These are phyloP conservation scores for Camponotus pennsylvanicus DNA, from an alignment of 1,140 invertebrate genomes.

Conservation along the genomic window DNA sequence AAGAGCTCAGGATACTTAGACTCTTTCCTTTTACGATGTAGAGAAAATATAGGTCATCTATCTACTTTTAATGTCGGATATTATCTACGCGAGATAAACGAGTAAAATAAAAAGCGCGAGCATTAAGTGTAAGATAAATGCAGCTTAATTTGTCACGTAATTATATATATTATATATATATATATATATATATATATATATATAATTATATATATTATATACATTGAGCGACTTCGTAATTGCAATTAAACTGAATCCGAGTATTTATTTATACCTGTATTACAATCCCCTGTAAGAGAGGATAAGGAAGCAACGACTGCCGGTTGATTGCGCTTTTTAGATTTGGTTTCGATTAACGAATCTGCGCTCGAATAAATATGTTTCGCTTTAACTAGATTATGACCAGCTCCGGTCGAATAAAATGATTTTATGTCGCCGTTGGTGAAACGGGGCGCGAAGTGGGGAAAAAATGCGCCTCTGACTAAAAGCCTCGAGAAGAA, in stretches of 20 bases:
- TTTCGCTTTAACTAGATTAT: slow-evolving; percentile 10
- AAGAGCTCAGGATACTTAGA: not conserved
- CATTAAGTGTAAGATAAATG: not conserved
- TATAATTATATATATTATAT: too few relatives aligned
- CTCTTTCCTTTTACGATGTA: not conserved
- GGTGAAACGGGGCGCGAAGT: not conserved
- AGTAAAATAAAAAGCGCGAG: not conserved
- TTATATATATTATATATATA: not conserved
- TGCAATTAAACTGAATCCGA: not conserved
- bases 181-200: too few relatives aligned
- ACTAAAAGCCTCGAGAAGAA: not conserved
- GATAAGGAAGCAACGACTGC: slow-evolving; percentile 14
- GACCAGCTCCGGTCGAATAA: slow-evolving; percentile 9
- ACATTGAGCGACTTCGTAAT: not conserved
- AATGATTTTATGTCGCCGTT: slow-evolving; percentile 9
- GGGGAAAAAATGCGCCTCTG: not conserved
- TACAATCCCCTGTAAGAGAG: not conserved
- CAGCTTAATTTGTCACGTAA: not conserved
- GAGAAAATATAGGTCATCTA: slow-evolving; percentile 37
- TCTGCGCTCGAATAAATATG: slow-evolving; percentile 36
- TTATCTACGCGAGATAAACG: not conserved
- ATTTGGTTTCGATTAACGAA: slow-evolving; percentile 7
- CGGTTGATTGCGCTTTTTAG: not conserved
- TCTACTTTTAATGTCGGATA: not conserved
- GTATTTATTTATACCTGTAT: not conserved